These are phyloP conservation scores for Capromys pilorides DNA, from an alignment of 2,797 vertebrate genomes.

Conservation along the genomic window DNA sequence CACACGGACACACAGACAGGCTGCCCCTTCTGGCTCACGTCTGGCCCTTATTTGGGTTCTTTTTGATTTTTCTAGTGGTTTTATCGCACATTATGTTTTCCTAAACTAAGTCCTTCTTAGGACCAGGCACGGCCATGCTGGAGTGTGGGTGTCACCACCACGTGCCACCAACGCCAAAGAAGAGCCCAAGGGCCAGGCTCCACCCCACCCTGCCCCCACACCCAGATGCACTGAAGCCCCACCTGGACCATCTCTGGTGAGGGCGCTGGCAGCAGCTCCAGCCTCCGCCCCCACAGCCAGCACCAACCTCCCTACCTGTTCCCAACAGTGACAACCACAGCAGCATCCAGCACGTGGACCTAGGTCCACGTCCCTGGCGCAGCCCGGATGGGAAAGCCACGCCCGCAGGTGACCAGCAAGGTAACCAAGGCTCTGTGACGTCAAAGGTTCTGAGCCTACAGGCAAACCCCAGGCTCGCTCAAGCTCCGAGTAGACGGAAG, in stretches of 20 bases:
- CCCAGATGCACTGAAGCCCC: accelerated
- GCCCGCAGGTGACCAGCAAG: neutral
- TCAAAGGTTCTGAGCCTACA: neutral
- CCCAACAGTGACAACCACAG: neutral
- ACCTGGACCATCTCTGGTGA: neutral
- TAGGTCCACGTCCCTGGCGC: neutral
- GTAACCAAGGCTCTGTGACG: neutral
- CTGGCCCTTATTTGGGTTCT: neutral
- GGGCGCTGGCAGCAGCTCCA: neutral
- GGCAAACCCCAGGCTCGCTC: neutral
- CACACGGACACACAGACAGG: neutral
- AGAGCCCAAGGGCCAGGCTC: neutral
- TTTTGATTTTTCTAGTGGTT: neutral
- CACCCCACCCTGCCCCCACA: neutral
- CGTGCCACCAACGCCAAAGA: neutral
- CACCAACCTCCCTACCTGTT: neutral
- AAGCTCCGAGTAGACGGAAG: neutral
- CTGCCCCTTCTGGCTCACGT: neutral
- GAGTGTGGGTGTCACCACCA: no score
- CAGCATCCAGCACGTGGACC: neutral
- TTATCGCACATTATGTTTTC: neutral
- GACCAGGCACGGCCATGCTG: neutral
- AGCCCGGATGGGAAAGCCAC: neutral
- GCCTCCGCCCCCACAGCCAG: no score
- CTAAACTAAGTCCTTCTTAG: neutral